A percentile compares a stretch with the other conserved stretches of the same genome.
These are phyloP conservation scores for Zeuzera pyrina DNA, from an alignment of 2,888 invertebrate species.

Conservation along the genomic window DNA sequence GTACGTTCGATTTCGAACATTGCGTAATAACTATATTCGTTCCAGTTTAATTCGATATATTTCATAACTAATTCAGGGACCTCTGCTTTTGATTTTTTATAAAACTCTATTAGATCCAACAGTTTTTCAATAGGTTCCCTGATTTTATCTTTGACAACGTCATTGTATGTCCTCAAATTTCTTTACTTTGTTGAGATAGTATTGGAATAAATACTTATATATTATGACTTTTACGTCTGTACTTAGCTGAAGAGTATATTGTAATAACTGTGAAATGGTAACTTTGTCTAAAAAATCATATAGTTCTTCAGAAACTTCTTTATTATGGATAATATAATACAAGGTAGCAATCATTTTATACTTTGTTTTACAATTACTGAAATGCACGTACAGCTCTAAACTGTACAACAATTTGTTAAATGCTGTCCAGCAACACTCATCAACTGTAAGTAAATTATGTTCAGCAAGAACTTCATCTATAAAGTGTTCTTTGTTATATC, in stretches of 20 bases:
- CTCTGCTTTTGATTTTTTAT: conserved; percentile 25
- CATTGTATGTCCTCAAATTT: conserved; percentile 17
- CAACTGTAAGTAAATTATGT: conserved; percentile 32
- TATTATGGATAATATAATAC: conserved; percentile 30
- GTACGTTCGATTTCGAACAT: conserved; percentile 12
- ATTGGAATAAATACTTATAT: conserved; percentile 22
- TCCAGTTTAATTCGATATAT: conserved; percentile 24
- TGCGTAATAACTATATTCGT: conserved; percentile 14
- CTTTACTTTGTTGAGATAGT: conserved; percentile 22
- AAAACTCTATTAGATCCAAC: conserved; percentile 21
- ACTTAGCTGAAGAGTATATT: conserved; percentile 6
- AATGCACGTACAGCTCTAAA: conserved; percentile 26
- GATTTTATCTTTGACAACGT: conserved; percentile 17
- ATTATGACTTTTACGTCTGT: conserved; percentile 20
- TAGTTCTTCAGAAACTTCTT: conserved; percentile 23
- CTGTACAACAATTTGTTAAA: conserved; percentile 36
- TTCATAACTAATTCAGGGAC: conserved; percentile 27
- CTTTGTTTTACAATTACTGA: conserved; percentile 14
- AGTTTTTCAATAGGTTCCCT: conserved; percentile 13
- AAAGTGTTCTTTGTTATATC: conserved; percentile 25
- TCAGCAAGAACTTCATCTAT: conserved; percentile 21
- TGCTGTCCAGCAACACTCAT: conserved; percentile 33
- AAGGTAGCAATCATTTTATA: conserved; percentile 25
- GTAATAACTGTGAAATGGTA: conserved; percentile 11
- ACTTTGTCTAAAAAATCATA: conserved; percentile 14